Evolutionary conservation across 2,113 vertebrate genomes (phyloP), one percentile per base, ranked within the genome.

Genomic region (Siniperca knerii): DNA sequence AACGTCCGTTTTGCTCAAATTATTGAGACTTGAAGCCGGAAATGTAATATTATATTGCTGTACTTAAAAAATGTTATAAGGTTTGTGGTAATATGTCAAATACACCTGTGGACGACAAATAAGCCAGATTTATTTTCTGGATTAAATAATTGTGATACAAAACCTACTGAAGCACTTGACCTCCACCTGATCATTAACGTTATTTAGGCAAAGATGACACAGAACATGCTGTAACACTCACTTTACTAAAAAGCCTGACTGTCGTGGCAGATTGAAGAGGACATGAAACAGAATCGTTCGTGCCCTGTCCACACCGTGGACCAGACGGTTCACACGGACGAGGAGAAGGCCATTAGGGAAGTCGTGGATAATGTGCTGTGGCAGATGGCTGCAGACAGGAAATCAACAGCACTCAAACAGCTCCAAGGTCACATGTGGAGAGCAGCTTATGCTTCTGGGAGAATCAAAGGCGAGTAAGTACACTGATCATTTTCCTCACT

Each of bases 401-500:
- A 99, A 93, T 98, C 96, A n/a, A 98, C 96, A 0, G 98, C 98
- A 0, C 96, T 99, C 84, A 99, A 99, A 67, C 98, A 98, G 93
- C 95, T 99, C 37, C 98, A 99, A 86, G 98, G 98, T 20, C 98
- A 99, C 95, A 99, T 99, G 95, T 99, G 98, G 98, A 96, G 96
- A 87, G 86, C 96, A 0, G 98, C 98, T 0, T 99, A 99, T 8
- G 37, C 94, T 25, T 96, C 96, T 0, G 98, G 98, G 78, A 97
- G 88, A 69, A 93, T 99, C 93, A 99, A 98, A 95, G 97, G 97
- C 95, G 97, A 98, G 98, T 99, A 96, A 95, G 98, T 99, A 96
- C 82, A 48, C 64, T 60, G 79, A 54, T 65, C 58, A 2, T 44
- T 77, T 88, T 75, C 21, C 77, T 84, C 16, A 3, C 48, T 81